Evolutionary conservation across 2,797 vertebrate species (phyloP).

Genomic region (Amazonetta brasiliensis): DNA sequence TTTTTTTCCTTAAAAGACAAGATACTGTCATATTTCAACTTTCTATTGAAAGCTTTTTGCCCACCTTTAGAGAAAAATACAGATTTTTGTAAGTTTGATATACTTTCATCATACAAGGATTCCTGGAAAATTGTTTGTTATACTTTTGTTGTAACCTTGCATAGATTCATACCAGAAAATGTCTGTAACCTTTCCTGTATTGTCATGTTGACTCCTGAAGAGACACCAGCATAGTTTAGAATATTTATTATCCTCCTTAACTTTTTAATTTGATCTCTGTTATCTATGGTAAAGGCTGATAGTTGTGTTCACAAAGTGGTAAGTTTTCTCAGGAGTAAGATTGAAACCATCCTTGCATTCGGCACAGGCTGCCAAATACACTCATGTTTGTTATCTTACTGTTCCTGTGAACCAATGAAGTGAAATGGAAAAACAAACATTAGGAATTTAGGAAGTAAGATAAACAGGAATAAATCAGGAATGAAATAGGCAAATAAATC

Average conservation of each 20-base stretch:
- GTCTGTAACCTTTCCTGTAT: not conserved
- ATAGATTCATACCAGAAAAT: not conserved
- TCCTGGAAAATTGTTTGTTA: not conserved
- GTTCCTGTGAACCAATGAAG: not conserved
- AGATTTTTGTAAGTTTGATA: not conserved
- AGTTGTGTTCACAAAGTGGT: not conserved
- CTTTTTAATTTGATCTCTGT: not conserved
- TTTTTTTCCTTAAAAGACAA: not conserved
- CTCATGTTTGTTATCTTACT: not conserved
- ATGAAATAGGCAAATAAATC: not conserved
- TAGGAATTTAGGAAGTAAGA: not conserved
- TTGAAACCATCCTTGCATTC: fast-evolving
- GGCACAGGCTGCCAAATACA: not conserved
- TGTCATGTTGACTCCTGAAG: not conserved
- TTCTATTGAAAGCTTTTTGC: not conserved
- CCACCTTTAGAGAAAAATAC: not conserved
- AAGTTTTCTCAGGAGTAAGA: not conserved
- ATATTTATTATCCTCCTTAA: not conserved
- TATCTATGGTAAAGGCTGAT: not conserved
- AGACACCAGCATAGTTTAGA: not conserved
- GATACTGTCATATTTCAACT: not conserved
- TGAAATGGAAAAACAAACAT: not conserved
- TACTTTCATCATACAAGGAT: not conserved
- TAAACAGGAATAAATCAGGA: not conserved
- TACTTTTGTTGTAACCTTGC: not conserved